Evolutionary conservation across 1,140 invertebrate species (phyloP), one percentile per base, ranked within the genome.

Genomic region (Cylas formicarius): DNA sequence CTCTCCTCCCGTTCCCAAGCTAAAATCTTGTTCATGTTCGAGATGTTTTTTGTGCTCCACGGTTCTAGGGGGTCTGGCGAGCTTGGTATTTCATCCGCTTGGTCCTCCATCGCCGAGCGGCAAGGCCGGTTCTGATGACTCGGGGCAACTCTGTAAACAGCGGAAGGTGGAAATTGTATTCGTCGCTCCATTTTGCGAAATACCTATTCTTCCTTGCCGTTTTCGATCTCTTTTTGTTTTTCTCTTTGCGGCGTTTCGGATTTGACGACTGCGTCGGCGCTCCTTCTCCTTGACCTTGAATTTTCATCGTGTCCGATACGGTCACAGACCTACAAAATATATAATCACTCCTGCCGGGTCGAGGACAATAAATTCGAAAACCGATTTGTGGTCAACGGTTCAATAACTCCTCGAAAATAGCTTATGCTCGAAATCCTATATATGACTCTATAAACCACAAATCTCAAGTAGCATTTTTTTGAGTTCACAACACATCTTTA

Each of bases 1-100:
- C 32, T 35, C 17, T 48, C 36, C 18, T 66, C 67, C 34, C 69
- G 62, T 45, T 71, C 66, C 77, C 77, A 80, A 28, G 77, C 76
- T 39, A 85, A 67, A 58, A 84, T 77, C 48, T 77, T 72, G 63
- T 83, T 84, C 69, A 85, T 83, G 62, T 77, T 78, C 39, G 76
- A 73, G 50, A 84, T 78, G 46, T 71, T 74, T 44, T 75, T 70
- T 13, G 77, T 82, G 60, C 81, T 84, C 82, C 82, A 84, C 1
- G 81, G 76, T 56, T 83, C 77, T 35, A 82, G 61, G 7, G 78
- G 79, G 69, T 82, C 78, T 2, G 75, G 72, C 3, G 75, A 72
- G 33, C 27, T 39, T 34, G 40, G 39, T 8, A 22, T 20, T 22
- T 27, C 27, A 4, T 46, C 44, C 9, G 9, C n/a, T n/a, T 33